Conservation (phyloP, 2,797 vertebrate genomes). For the Acrocephalus scirpaceus region DNA sequence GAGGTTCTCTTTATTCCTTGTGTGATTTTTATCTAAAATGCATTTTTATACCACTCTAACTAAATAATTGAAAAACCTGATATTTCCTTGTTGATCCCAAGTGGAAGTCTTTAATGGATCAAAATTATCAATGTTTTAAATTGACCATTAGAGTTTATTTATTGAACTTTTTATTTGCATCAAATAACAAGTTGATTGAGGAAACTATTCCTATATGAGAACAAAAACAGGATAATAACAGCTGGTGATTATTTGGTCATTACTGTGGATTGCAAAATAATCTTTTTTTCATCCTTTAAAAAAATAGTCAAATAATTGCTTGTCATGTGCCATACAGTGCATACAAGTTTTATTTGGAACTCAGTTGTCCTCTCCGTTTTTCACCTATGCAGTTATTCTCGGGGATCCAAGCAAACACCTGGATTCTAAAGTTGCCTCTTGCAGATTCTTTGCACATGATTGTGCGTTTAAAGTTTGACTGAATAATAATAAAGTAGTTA, state of each 20-base stretch:
- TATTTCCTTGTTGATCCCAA: background rate
- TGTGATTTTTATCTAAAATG: background rate
- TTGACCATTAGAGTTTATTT: background rate
- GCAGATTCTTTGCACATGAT: background rate
- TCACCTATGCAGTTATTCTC: background rate
- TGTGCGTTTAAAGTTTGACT: background rate
- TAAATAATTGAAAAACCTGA: background rate
- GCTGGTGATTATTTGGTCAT: background rate
- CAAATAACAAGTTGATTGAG: background rate
- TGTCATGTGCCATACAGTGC: background rate
- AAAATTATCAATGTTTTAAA: background rate
- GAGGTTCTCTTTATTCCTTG: background rate
- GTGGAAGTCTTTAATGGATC: background rate
- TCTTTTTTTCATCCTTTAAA: background rate
- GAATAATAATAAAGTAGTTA: background rate
- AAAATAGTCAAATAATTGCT: background rate
- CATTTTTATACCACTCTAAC: background rate
- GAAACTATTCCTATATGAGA: background rate
- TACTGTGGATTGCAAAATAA: background rate
- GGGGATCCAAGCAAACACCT: background rate
- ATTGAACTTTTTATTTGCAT: background rate
- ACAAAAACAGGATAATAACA: background rate
- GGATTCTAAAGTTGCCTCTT: background rate
- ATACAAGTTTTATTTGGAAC: background rate
- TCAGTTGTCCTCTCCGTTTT: background rate